Conservation (phyloP, 2,113 vertebrate genomes). For the Diadophis punctatus region DNA sequence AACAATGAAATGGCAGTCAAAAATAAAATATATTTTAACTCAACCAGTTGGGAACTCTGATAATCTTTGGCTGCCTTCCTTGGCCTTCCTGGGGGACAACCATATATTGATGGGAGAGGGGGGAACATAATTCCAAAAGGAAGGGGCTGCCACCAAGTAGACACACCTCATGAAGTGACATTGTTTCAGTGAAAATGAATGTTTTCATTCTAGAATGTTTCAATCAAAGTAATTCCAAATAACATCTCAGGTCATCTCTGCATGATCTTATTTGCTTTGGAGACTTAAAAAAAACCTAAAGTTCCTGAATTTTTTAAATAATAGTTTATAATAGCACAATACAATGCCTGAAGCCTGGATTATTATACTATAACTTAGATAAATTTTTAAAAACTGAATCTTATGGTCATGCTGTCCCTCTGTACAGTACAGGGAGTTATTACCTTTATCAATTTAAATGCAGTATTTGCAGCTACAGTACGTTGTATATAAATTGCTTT, state of each 20-base stretch:
- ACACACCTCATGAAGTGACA: neutral
- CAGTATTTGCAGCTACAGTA: neutral
- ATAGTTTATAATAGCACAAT: neutral
- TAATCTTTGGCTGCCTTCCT: neutral
- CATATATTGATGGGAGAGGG: neutral
- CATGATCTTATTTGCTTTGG: neutral
- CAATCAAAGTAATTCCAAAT: neutral
- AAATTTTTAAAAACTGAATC: neutral
- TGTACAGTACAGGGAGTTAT: fast-evolving
- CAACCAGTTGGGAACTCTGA: neutral
- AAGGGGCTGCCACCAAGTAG: neutral
- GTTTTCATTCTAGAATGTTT: neutral
- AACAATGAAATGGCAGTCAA: neutral
- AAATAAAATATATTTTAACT: neutral
- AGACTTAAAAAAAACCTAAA: neutral
- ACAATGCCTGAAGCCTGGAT: neutral
- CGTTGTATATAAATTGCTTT: neutral
- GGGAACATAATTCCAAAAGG: neutral
- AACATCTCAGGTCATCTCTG: neutral
- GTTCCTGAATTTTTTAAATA: too few relatives aligned
- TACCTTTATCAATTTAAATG: neutral
- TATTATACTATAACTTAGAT: neutral
- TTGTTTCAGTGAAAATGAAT: neutral
- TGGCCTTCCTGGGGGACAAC: neutral
- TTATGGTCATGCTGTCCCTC: neutral